Evolutionary conservation across 2,888 invertebrate species (phyloP).

Genomic region (Leucozona laternaria): DNA sequence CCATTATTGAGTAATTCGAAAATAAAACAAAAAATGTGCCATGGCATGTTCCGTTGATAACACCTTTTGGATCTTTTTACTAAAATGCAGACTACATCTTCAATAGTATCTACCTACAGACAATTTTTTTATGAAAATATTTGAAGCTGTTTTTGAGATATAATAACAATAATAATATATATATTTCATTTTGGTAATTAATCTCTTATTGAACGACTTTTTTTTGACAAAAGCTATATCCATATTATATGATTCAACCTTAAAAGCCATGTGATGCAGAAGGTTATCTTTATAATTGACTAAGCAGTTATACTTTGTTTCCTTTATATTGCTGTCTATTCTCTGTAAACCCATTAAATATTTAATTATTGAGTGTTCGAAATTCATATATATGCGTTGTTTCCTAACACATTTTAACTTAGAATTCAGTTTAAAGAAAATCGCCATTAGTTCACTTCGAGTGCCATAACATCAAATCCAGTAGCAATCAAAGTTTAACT

Average conservation of each 20-base stretch:
- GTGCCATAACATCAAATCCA: constrained; percentile 59
- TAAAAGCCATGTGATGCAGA: constrained; percentile 46
- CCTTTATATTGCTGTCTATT: constrained; percentile 21
- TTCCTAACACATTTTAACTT: background rate
- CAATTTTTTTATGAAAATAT: too few species aligned
- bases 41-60: too few species aligned
- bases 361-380: constrained; percentile 62
- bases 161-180: too few species aligned
- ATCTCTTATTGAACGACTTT: constrained; percentile 13
- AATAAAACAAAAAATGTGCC: too few species aligned
- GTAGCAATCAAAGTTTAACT: constrained; percentile 71
- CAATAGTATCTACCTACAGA: too few species aligned
- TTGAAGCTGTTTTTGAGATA: too few species aligned
- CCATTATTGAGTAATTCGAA: too few species aligned
- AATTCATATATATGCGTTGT: constrained; percentile 37
- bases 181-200: constrained; percentile 16
- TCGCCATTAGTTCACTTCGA: constrained; percentile 46
- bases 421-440: constrained; percentile 12
- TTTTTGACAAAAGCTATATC: background rate
- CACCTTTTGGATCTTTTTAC: too few species aligned
- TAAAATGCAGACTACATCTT: too few species aligned
- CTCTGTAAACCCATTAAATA: constrained; percentile 43
- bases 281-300: constrained; percentile 40
- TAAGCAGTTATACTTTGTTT: constrained; percentile 24
- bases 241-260: constrained; percentile 47